These are phyloP conservation scores for Oxyura jamaicensis DNA, from an alignment of 2,113 vertebrate species.

Conservation along the genomic window DNA sequence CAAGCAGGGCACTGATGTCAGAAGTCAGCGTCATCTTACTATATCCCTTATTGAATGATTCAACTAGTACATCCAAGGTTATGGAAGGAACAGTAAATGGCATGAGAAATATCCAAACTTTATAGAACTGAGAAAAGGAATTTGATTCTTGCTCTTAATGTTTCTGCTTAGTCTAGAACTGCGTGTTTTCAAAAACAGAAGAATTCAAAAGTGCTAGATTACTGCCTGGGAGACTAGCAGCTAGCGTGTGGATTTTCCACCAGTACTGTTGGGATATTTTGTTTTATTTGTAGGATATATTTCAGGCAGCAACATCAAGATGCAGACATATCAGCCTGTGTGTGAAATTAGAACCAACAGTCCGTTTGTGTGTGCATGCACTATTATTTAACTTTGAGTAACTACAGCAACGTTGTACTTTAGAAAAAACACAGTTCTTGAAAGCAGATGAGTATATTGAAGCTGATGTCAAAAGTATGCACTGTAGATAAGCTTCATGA, in stretches of 20 bases:
- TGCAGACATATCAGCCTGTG: background rate
- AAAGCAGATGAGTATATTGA: background rate
- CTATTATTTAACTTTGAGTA: background rate
- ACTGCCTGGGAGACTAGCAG: background rate
- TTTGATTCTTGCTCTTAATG: background rate
- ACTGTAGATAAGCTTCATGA: background rate
- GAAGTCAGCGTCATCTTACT: background rate
- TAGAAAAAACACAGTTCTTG: background rate
- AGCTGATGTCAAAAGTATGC: background rate
- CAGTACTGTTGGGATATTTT: background rate
- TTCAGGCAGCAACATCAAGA: background rate
- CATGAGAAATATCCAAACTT: background rate
- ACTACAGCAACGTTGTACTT: background rate
- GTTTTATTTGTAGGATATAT: background rate
- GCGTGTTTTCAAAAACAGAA: background rate
- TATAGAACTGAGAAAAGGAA: background rate
- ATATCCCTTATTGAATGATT: background rate
- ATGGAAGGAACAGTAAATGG: background rate
- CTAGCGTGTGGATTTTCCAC: background rate
- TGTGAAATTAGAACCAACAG: background rate
- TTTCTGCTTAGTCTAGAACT: background rate
- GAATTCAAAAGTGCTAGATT: background rate
- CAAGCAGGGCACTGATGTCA: background rate
- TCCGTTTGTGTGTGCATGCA: background rate
- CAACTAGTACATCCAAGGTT: constrained; percentile 13